Evolutionary conservation across 1,140 invertebrate genomes (phyloP), one percentile per base, ranked within the genome.

Genomic region (Pygmarrhopalites habei): DNA sequence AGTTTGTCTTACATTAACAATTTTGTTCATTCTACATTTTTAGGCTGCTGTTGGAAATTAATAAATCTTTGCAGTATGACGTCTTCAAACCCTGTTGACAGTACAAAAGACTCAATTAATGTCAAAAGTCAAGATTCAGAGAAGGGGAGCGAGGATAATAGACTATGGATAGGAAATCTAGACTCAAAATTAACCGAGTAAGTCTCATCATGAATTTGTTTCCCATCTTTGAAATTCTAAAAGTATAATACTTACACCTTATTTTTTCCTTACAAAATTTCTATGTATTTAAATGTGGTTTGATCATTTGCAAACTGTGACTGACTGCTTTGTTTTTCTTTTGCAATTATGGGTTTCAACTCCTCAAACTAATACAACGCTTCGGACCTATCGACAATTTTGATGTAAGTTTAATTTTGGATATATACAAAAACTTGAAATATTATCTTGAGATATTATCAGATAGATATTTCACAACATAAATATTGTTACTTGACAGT

Each of bases 121-220:
- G n/a, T n/a, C n/a, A n/a, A n/a, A n/a, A n/a, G n/a, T n/a, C n/a
- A n/a, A n/a, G 35, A 39, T 39, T 39, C 2, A 23, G 58, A 49
- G n/a, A 26, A 32, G 28, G 14, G 46, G 28, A 44, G 15, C 0
- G 49, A 61, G 1, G 60, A 61, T 29, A n/a, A 30, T 41, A 69
- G 79, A 61, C 65, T 81, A 15, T 81, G 79, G 79, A 77, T 81
- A 58, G 79, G 79, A 14, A 81, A 81, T 70, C 70, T 80, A 43
- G 79, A 80, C 61, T 67, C 71, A 25, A 72, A 77, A 60, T 67
- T 80, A 19, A 80, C 78, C 66, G 79, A 81, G 79, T 81, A 75
- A 75, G 75, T 69, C 46, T 49, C 23, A 10, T 49, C 23, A 10
- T 7, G 10, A 21, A 23, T 7, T 49, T 49, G 10, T 15, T 10